phyloP scores from a whole-genome alignment of 2,888 invertebrate species.

The Pecten maximus region DNA sequence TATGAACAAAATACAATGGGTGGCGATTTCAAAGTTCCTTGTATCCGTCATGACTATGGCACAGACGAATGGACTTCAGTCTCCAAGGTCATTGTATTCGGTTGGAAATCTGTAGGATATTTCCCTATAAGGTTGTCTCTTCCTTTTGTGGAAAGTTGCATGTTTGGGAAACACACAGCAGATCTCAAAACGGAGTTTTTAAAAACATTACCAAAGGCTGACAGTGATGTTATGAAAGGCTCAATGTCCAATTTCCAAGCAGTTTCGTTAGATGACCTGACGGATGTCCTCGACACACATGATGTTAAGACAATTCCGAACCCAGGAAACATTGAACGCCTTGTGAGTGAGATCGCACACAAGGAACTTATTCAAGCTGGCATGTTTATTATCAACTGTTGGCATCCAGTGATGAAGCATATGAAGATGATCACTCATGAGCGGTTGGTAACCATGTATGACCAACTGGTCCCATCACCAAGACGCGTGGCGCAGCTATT shows the following conservation, averaged over 20 bases:
- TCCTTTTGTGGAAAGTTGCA: constrained; percentile 45
- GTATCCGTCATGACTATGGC: constrained; percentile 50
- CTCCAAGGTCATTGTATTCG: constrained; percentile 49
- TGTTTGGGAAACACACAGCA: constrained; percentile 36
- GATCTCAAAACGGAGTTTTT: constrained; percentile 40
- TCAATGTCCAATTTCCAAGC: constrained; percentile 38
- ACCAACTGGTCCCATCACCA: constrained; percentile 43
- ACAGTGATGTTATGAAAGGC: constrained; percentile 34
- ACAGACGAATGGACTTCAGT: constrained; percentile 50
- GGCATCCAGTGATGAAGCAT: constrained; percentile 33
- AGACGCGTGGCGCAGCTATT: constrained; percentile 36
- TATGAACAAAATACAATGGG: constrained; percentile 47
- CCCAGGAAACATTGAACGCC: constrained; percentile 38
- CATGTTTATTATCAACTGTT: constrained; percentile 48
- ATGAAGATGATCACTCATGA: no score
- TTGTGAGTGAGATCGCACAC: constrained; percentile 50
- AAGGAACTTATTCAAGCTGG: constrained; percentile 51
- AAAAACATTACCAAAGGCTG: constrained; percentile 40
- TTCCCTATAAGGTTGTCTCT: constrained; percentile 46
- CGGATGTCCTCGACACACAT: constrained; percentile 47
- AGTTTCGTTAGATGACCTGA: constrained; percentile 48
- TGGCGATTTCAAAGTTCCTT: constrained; percentile 48
- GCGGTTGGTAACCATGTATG: neutral
- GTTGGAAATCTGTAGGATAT: constrained; percentile 46
- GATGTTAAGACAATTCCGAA: constrained; percentile 45